Base-by-base conservation (phyloP, 1,140 invertebrate genomes). In the Caenorhabditis tropicalis region DNA sequence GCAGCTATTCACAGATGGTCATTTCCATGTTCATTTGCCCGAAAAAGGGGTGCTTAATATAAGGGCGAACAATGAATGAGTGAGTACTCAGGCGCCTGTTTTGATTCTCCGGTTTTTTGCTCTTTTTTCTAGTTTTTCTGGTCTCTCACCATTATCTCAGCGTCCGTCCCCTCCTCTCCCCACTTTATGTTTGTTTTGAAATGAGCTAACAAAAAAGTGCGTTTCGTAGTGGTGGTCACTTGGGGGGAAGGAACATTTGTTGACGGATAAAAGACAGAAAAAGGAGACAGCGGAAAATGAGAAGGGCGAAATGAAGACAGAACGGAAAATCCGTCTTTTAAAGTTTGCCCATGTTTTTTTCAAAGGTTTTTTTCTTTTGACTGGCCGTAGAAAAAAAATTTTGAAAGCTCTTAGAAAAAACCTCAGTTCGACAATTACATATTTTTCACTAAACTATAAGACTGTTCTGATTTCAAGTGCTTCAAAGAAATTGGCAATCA, bases 81-180 rank as follows among this genome's bases (percentile, higher is more conserved):
- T 56, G 51, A 4, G 33, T n/a, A n/a, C n/a, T n/a, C n/a, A n/a
- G n/a, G n/a, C n/a, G 2, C 36, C 65, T 10, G 27, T n/a, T 43
- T 74, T 74, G 65, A 74, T 74, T 74, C 65, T 74, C 65, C 65
- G 65, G 65, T 74, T 39, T 74, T 74, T 74, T 74, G 65, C 65
- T 74, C 65, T 74, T 74, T 65, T 74, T 74, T 31, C 65, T 56
- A 74, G 65, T 74, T 74, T 74, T 74, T 74, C 65, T 74, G 33
- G 65, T 74, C 65, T 74, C 36, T 43, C 19, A 10, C 65, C 65
- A 74, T 74, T 74, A 74, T 74, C 36, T 29, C 36, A 46, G 15
- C 36, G n/a, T n/a, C 33, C 36, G 65, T 31, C 43, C n/a, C n/a
- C 19, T 43, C 33, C 53, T 56, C 53, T 56, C 53, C 27, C 39